phyloP scores from a whole-genome alignment of 2,797 vertebrate genomes.

The Oryzias sinensis region DNA sequence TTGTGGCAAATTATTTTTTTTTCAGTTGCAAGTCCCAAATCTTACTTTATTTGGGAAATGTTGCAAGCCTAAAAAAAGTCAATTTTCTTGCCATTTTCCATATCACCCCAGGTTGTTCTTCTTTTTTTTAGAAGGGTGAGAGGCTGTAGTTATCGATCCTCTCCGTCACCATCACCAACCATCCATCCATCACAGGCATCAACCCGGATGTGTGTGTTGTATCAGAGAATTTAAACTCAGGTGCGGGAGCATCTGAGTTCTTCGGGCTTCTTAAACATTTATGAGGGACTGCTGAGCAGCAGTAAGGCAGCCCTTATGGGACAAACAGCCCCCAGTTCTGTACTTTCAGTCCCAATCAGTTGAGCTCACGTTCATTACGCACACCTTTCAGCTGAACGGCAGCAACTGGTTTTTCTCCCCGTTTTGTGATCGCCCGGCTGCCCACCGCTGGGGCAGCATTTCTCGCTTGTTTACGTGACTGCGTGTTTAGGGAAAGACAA shows the following conservation, averaged over 20 bases:
- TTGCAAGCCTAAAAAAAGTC: too few species aligned
- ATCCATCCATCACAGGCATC: slow-evolving; percentile 61
- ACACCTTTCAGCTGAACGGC: slow-evolving; percentile 66
- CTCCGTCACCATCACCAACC: slow-evolving; percentile 17
- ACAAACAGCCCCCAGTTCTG: slow-evolving; percentile 80
- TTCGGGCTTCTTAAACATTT: slow-evolving; percentile 78
- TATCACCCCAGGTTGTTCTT: background rate
- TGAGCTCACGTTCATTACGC: slow-evolving; percentile 75
- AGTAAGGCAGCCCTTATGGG: slow-evolving; percentile 69
- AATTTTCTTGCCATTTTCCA: background rate
- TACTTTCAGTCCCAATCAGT: slow-evolving; percentile 73
- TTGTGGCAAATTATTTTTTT: too few species aligned
- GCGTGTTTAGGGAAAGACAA: slow-evolving; percentile 39
- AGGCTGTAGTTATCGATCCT: slow-evolving; percentile 32
- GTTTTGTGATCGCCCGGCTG: slow-evolving; percentile 40
- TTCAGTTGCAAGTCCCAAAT: too few species aligned
- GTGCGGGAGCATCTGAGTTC: slow-evolving; percentile 44
- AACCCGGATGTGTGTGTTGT: slow-evolving; percentile 60
- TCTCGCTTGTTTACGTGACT: slow-evolving; percentile 70
- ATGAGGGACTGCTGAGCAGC: slow-evolving; percentile 73
- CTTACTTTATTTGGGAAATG: too few species aligned
- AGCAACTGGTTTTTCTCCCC: slow-evolving; percentile 39
- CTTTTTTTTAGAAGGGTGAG: too few species aligned
- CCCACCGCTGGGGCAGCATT: slow-evolving; percentile 58
- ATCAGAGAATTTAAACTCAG: slow-evolving; percentile 58